Evolutionary conservation across 2,113 vertebrate species (phyloP).

Genomic region (Recurvirostra avosetta): DNA sequence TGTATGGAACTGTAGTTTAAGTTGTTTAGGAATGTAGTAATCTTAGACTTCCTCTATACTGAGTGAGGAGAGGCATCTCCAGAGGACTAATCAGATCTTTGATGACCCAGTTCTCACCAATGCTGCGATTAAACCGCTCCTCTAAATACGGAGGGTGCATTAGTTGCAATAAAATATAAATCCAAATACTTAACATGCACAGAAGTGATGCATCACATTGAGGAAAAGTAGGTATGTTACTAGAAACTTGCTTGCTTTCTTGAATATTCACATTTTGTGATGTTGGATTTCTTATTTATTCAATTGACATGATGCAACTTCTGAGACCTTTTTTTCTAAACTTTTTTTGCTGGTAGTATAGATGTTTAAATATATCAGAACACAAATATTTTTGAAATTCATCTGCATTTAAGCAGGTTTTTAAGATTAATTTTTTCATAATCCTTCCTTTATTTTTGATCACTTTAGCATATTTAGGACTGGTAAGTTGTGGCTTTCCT

Average conservation of each 20-base stretch:
- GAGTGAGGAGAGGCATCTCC: not conserved
- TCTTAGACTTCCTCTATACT: not conserved
- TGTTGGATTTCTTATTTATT: not conserved
- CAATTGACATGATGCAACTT: rapidly evolving
- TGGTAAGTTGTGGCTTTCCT: not conserved
- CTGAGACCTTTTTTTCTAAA: not conserved
- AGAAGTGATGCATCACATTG: not conserved
- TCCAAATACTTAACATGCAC: not conserved
- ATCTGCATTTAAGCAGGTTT: not conserved
- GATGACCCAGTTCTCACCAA: slow-evolving; percentile 20
- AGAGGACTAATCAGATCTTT: slow-evolving; percentile 17
- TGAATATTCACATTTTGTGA: not conserved
- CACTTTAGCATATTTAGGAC: not conserved
- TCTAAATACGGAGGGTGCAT: not conserved
- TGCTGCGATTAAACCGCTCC: not conserved
- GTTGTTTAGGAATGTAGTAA: not conserved
- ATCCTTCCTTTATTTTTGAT: not conserved
- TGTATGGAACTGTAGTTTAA: not conserved
- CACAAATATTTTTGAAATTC: not conserved
- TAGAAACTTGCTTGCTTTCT: not conserved
- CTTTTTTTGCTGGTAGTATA: not conserved
- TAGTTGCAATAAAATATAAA: not conserved
- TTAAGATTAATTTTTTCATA: not conserved
- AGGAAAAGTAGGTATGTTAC: not conserved
- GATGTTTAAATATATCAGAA: not conserved